phyloP scores from a whole-genome alignment of 2,888 invertebrate species.

The Limnephilus lunatus region DNA sequence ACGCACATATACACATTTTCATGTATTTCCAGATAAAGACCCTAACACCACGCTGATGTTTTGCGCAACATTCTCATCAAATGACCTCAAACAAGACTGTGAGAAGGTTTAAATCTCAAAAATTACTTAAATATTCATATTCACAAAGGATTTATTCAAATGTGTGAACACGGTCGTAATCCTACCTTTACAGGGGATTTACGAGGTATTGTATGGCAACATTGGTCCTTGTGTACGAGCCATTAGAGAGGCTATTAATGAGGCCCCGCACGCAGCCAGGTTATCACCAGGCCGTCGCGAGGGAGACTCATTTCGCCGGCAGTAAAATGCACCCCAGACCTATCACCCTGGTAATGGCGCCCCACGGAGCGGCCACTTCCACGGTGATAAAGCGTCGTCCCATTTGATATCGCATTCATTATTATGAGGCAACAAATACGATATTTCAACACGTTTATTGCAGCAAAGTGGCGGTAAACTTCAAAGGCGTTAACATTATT shows the following conservation, averaged over 20 bases:
- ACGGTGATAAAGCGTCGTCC: background rate
- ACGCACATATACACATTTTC: too few species aligned
- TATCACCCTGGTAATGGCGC: background rate
- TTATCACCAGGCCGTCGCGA: constrained; percentile 27
- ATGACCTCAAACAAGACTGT: background rate
- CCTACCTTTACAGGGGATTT: background rate
- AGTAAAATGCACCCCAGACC: constrained; percentile 44
- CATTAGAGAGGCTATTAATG: constrained; percentile 45
- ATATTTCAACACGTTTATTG: background rate
- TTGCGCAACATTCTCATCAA: background rate
- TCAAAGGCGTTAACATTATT: background rate
- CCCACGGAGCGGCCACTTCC: background rate
- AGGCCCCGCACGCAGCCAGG: constrained; percentile 40
- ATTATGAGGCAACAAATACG: background rate
- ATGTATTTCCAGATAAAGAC: too few species aligned
- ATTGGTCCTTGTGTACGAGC: background rate
- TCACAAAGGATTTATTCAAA: constrained; percentile 21
- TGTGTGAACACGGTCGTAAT: background rate
- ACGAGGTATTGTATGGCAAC: constrained; percentile 23
- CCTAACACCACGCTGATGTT: too few species aligned
- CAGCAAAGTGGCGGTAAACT: background rate
- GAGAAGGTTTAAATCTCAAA: background rate
- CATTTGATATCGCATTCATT: background rate
- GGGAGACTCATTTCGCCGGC: constrained; percentile 36
- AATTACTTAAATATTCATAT: background rate